Conservation (phyloP, 2,113 vertebrate genomes). For the Psettodes erumei region DNA sequence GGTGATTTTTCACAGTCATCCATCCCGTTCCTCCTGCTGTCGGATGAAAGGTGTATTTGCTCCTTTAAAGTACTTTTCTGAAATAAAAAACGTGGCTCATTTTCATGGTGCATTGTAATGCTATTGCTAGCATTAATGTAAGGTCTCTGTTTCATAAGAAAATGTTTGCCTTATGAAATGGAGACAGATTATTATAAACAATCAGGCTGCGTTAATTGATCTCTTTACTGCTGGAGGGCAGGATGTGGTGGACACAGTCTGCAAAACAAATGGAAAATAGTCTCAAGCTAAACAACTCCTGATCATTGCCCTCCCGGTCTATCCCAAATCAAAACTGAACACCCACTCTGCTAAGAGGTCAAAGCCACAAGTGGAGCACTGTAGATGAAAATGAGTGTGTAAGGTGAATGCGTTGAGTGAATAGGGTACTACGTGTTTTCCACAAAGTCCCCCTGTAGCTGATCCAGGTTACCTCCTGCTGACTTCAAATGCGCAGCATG, state of each 20-base stretch:
- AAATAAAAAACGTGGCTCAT: conserved; percentile 56
- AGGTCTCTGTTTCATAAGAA: conserved; percentile 66
- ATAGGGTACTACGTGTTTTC: too few species aligned
- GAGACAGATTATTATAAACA: conserved; percentile 63
- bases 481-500: background rate
- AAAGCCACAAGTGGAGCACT: background rate
- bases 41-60: conserved; percentile 78
- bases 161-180: conserved; percentile 63
- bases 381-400: background rate
- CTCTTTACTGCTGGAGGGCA: too few species aligned
- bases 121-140: conserved; percentile 47
- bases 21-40: conserved; percentile 32
- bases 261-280: conserved; percentile 55
- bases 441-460: background rate
- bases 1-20: conserved; percentile 70
- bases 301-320: background rate
- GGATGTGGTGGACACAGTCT: conserved; percentile 10
- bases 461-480: background rate
- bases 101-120: conserved; percentile 57
- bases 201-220: conserved; percentile 44
- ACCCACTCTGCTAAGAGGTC: conserved; percentile 1
- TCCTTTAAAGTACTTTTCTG: conserved; percentile 47
- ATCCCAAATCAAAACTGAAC: conserved; percentile 19
- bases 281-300: conserved; percentile 23
- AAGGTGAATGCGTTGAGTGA: too few species aligned